These are phyloP conservation scores for Lycaon pictus DNA, from an alignment of 2,113 vertebrate genomes.

Conservation along the genomic window DNA sequence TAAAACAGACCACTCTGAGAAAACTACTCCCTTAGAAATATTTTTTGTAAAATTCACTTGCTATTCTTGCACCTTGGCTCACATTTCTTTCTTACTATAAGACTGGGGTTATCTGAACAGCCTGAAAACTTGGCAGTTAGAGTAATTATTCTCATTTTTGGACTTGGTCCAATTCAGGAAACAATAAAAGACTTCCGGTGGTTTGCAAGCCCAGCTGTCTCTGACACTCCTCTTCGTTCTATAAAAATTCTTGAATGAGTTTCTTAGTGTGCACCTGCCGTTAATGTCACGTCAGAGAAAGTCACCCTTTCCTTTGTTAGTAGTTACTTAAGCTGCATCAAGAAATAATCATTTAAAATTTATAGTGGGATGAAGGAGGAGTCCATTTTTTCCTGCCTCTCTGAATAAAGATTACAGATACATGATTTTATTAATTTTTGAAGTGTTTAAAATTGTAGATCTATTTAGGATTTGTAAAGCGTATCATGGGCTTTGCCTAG, in stretches of 20 bases:
- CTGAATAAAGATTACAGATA: background rate
- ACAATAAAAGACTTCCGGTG: constrained; percentile 55
- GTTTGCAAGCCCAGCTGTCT: constrained; percentile 20
- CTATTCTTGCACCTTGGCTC: background rate
- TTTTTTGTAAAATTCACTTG: background rate
- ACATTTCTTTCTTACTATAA: background rate
- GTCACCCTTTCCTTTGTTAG: background rate
- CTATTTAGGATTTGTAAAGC: background rate
- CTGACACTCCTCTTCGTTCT: background rate
- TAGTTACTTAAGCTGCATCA: background rate
- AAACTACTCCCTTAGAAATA: background rate
- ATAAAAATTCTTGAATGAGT: constrained; percentile 24
- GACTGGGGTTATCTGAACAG: constrained; percentile 2
- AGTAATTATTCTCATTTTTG: constrained; percentile 60
- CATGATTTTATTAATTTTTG: background rate
- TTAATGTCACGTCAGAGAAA: background rate
- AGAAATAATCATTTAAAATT: constrained; percentile 23
- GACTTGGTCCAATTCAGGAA: constrained; percentile 27
- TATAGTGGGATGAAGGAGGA: background rate
- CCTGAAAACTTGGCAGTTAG: constrained; percentile 47
- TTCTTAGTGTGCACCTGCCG: background rate
- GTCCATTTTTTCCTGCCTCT: background rate
- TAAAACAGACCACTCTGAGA: background rate
- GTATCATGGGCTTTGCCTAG: background rate
- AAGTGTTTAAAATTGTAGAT: constrained; percentile 5